Conservation (phyloP, 37 sponge, comb jelly and placozoan species). For the Spongilla lacustris region DNA sequence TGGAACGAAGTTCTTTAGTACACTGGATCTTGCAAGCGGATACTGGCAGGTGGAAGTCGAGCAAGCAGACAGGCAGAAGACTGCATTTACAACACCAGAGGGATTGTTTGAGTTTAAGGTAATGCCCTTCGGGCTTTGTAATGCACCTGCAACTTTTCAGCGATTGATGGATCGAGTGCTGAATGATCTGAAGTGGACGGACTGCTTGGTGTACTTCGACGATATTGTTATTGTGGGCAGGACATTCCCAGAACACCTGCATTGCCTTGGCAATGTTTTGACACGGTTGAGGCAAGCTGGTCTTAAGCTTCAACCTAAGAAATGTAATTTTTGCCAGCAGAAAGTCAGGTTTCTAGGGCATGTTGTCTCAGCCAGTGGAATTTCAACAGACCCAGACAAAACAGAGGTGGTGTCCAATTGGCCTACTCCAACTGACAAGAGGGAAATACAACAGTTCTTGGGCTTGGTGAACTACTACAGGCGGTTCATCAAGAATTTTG, state of each 20-base stretch:
- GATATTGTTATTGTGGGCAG: constrained; percentile 42
- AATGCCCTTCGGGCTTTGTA: constrained; percentile 48
- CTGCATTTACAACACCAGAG: constrained; percentile 50
- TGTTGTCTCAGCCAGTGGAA: constrained; percentile 38
- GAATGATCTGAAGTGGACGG: constrained; percentile 1
- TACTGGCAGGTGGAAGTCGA: constrained; percentile 49
- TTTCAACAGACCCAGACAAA: constrained; percentile 22
- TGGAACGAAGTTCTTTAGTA: constrained; percentile 20
- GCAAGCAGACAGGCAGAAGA: constrained; percentile 21
- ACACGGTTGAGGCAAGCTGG: constrained; percentile 9
- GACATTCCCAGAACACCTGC: constrained; percentile 37
- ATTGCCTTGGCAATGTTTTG: constrained; percentile 16
- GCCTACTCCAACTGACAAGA: constrained; percentile 27
- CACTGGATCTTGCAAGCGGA: constrained; percentile 39
- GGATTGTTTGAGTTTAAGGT: constrained; percentile 43
- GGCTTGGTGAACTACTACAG: constrained; percentile 45
- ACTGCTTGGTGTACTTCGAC: constrained; percentile 43
- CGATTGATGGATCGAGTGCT: constrained; percentile 43
- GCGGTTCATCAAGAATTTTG: constrained; percentile 25
- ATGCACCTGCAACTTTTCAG: constrained; percentile 24
- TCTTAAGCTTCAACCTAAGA: constrained; percentile 50
- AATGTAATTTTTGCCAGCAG: constrained; percentile 17
- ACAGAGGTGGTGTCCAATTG: constrained; percentile 19
- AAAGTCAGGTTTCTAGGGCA: constrained; percentile 39
- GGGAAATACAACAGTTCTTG: constrained; percentile 40